Evolutionary conservation across 2,888 invertebrate genomes (phyloP).

Genomic region (Acheta domesticus): DNA sequence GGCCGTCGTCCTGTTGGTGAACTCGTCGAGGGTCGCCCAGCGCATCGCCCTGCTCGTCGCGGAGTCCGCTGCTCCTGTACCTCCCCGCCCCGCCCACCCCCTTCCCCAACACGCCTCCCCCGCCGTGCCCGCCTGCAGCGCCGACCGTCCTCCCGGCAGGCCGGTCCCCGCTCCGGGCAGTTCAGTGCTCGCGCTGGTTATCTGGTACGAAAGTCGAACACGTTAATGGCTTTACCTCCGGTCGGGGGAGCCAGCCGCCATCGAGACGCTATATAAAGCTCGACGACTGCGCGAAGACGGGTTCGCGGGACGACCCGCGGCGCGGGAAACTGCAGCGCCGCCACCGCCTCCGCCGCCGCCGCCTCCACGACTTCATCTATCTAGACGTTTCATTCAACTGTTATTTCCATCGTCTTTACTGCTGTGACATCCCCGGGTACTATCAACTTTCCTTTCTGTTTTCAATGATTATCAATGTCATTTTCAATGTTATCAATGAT

Average conservation of each 20-base stretch:
- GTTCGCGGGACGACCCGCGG: background rate
- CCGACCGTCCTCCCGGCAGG: background rate
- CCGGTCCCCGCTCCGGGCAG: background rate
- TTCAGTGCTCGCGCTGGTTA: background rate
- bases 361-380: no score
- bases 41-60: no score
- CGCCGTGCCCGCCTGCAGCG: background rate
- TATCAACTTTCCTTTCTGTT: no score
- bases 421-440: no score
- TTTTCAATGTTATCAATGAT: no score
- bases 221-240: constrained; percentile 18
- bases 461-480: no score
- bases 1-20: no score
- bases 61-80: no score
- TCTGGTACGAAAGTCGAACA: constrained; percentile 2
- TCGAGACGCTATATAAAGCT: background rate
- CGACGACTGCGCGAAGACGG: background rate
- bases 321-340: background rate
- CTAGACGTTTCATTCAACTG: no score
- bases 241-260: background rate
- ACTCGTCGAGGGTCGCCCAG: no score
- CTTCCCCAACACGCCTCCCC: background rate
- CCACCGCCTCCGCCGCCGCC: background rate
- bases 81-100: background rate
- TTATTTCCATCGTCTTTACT: no score